Evolutionary conservation across 2,797 vertebrate species (phyloP).

Genomic region (Coregonus suidteri): DNA sequence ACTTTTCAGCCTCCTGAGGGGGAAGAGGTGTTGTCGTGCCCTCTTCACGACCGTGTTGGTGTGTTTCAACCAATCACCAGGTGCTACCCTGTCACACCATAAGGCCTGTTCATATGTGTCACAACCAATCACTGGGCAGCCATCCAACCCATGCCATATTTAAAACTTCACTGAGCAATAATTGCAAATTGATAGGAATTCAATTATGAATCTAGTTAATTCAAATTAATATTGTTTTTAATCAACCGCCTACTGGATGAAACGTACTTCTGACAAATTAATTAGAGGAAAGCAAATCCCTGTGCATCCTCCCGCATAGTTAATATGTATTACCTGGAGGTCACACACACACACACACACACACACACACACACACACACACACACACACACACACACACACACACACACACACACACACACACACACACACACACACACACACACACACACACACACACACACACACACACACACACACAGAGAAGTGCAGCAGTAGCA

Average conservation of each 20-base stretch:
- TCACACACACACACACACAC: neutral
- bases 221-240: constrained; percentile 79
- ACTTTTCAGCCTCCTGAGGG: too few species aligned
- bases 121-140: constrained; percentile 49
- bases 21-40: neutral
- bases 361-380: constrained; percentile 6
- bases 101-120: neutral
- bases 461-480: constrained; percentile 3
- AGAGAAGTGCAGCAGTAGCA: neutral
- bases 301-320: constrained; percentile 57
- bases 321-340: constrained; percentile 71
- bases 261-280: constrained; percentile 75
- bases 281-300: constrained; percentile 79
- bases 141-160: constrained; percentile 56
- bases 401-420: constrained; percentile 6
- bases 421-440: constrained; percentile 2
- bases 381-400: constrained; percentile 3
- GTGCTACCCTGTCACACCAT: neutral
- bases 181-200: constrained; percentile 67
- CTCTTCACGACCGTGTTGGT: too few species aligned
- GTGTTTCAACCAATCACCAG: too few species aligned
- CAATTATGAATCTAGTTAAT: constrained; percentile 77
- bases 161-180: constrained; percentile 71
- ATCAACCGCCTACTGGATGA: constrained; percentile 67
- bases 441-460: constrained; percentile 11